Percentiles rank a stretch among this genome's conserved stretches.
phyloP scores from a whole-genome alignment of 2,888 invertebrate species.

The Mythimna pallens region DNA sequence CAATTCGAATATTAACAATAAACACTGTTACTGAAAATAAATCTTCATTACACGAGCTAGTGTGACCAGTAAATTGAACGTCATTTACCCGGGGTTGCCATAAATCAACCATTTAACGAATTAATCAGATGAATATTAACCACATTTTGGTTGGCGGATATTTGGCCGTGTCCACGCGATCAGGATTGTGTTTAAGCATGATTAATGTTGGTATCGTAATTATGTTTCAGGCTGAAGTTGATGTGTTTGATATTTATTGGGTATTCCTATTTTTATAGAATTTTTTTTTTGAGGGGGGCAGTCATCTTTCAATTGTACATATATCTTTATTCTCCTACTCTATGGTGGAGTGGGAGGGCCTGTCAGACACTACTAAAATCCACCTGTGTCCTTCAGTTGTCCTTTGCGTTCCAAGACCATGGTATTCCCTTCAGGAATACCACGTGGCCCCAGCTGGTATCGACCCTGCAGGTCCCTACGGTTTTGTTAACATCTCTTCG shows the following conservation, averaged over 20 bases:
- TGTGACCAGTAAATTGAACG: constrained; percentile 60
- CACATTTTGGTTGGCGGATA: constrained; percentile 59
- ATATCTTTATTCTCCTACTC: too few species aligned
- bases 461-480: too few species aligned
- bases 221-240: constrained; percentile 28
- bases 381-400: too few species aligned
- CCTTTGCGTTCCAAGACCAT: too few species aligned
- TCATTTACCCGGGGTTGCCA: constrained; percentile 51
- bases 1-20: constrained; percentile 4
- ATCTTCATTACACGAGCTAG: constrained; percentile 52
- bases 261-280: not conserved
- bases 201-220: constrained; percentile 59
- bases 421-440: too few species aligned
- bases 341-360: too few species aligned
- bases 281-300: too few species aligned
- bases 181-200: constrained; percentile 48
- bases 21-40: constrained; percentile 30
- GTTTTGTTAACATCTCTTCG: too few species aligned
- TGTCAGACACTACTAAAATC: too few species aligned
- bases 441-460: too few species aligned
- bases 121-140: constrained; percentile 69
- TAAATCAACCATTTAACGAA: constrained; percentile 69
- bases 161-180: constrained; percentile 49
- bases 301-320: too few species aligned
- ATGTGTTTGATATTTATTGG: not conserved